phyloP scores from a whole-genome alignment of 2,113 vertebrate species.

The Plecotus auritus region DNA sequence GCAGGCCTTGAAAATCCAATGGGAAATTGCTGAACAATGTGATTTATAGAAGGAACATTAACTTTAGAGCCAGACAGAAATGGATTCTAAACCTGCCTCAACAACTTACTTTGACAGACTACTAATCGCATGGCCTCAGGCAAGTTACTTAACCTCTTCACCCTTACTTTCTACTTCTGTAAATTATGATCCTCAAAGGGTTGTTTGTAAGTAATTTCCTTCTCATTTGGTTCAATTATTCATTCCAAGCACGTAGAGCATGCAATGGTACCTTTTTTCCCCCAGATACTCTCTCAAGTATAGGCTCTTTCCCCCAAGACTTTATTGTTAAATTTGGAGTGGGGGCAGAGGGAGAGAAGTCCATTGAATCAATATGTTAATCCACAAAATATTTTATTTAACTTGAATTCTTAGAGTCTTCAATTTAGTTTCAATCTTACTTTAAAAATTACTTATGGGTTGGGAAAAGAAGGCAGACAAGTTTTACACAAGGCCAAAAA shows the following conservation, averaged over 20 bases:
- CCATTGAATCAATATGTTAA: not conserved
- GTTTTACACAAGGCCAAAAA: not conserved
- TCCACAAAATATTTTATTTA: not conserved
- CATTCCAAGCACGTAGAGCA: not conserved
- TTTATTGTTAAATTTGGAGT: not conserved
- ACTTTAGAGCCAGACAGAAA: not conserved
- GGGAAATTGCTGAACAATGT: not conserved
- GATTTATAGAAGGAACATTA: not conserved
- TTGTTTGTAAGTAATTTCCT: slow-evolving; percentile 9
- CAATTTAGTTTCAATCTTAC: not conserved
- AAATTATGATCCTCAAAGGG: not conserved
- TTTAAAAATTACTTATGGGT: not conserved
- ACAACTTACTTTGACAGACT: not conserved
- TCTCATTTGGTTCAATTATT: not conserved
- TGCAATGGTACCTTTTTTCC: not conserved
- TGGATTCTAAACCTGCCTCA: not conserved
- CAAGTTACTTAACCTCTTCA: not conserved
- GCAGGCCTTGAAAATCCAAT: not conserved
- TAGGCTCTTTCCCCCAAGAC: not conserved
- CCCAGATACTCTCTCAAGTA: not conserved
- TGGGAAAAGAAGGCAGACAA: not conserved
- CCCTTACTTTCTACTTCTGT: not conserved
- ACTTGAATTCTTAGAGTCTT: not conserved
- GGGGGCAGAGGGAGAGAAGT: too few relatives aligned
- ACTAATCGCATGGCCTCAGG: not conserved